Base-by-base conservation (phyloP, 2,113 vertebrate genomes). In the Neolamprologus hecqui region DNA sequence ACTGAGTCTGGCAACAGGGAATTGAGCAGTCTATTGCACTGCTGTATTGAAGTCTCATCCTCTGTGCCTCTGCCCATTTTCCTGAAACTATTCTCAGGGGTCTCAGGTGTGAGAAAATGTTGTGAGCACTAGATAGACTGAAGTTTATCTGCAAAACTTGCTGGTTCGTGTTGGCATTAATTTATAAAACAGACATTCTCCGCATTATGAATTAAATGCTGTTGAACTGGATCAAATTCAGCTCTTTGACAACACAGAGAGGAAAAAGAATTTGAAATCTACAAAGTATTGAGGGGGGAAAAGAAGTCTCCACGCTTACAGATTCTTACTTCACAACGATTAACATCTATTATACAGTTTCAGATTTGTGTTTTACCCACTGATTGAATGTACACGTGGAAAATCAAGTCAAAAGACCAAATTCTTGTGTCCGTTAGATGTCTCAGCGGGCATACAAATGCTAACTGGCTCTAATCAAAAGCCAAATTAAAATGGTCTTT, bases 21-120 rank as follows among this genome's bases (percentile, higher is more conserved):
- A 84, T 53, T 63, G 42, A 83, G 63, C 63, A 81, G 47, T 84
- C 65, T 91, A 65, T 70, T 88, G 83, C 58, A 45, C 49, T 23
- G 86, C 40, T 87, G 77, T 47, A 37, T 53, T 33, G 3, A 28
- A 84, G 68, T 53, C 77, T 88, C 57, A 77, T 88, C 14, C 57
- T 86, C 51, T 23, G 58, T 70, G 49, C 51, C 60, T 65, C 60
- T 51, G 85, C 53, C 14, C 31, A 60, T 83, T 88, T 87, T 84
- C 19, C 23, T 35, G 73, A 49, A 37, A 45, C 28, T 58, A 65
- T 45, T 79, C 81, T 87, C 84, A 57, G 15, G 60, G 79, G 60
- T 8, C 17, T 51, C 19, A 10, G 6, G 17, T 21, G 87, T 47
- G 75, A 51, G 12, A 81, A 65, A 73, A 1, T n/a, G 2, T 40